phyloP scores from a whole-genome alignment of 1,140 invertebrate species.

The Neomicropteryx cornuta region DNA sequence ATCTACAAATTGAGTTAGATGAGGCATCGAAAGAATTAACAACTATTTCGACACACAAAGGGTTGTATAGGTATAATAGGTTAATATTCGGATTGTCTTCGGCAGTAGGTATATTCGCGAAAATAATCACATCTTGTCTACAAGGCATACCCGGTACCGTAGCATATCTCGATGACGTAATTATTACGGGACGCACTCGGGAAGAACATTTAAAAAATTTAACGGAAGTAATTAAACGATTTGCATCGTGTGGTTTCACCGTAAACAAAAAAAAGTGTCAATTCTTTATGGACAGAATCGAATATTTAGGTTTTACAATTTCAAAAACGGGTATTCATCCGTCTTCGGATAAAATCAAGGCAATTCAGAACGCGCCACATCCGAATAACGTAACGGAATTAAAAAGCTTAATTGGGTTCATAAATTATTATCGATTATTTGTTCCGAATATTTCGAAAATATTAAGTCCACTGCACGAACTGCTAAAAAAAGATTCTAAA shows the following conservation, averaged over 20 bases:
- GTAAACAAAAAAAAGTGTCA: constrained; percentile 3
- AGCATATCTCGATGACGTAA: constrained; percentile 19
- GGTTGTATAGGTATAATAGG: constrained; percentile 13
- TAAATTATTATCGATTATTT: constrained; percentile 12
- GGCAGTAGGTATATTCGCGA: constrained; percentile 22
- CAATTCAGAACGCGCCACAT: constrained; percentile 6
- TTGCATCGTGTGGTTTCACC: constrained; percentile 2
- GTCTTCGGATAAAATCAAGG: constrained; percentile 7
- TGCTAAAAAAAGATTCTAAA: constrained; percentile 13
- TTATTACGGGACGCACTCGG: not conserved
- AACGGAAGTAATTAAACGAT: constrained; percentile 4
- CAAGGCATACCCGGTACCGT: constrained; percentile 10
- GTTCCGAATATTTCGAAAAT: constrained; percentile 4
- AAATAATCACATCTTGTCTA: constrained; percentile 22
- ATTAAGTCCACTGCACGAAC: constrained; percentile 8
- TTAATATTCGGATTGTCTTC: constrained; percentile 16
- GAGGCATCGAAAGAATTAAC: constrained; percentile 16
- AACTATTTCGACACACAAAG: constrained; percentile 16
- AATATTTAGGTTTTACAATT: constrained; percentile 14
- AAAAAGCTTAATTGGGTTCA: constrained; percentile 12
- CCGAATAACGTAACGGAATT: constrained; percentile 9
- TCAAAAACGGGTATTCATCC: constrained; percentile 13
- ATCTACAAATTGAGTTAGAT: constrained; percentile 20
- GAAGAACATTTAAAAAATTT: constrained; percentile 1
- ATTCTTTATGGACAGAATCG: constrained; percentile 7